Percentiles rank a stretch among this genome's conserved stretches.
phyloP scores from a whole-genome alignment of 2,888 invertebrate species.

The Pterobdella sp. region DNA sequence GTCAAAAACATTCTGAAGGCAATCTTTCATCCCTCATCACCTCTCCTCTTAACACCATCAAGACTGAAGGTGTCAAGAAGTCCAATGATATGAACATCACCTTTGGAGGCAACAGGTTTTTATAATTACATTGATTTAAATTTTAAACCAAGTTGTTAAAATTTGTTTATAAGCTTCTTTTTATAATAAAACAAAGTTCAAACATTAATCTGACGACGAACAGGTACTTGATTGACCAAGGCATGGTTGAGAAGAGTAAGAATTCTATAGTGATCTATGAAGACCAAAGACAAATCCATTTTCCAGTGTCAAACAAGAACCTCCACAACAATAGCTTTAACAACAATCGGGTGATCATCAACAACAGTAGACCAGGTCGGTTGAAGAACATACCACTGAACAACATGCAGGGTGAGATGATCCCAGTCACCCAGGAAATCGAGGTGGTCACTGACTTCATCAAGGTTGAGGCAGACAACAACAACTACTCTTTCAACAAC shows the following conservation, averaged over 20 bases:
- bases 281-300: slow-evolving; percentile 11
- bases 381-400: neutral
- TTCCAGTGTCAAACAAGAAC: slow-evolving; percentile 12
- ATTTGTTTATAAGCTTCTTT: no score
- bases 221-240: slow-evolving; percentile 6
- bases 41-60: slow-evolving; percentile 7
- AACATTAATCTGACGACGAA: no score
- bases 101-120: neutral
- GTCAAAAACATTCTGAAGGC: slow-evolving; percentile 3
- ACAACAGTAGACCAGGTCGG: neutral
- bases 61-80: neutral
- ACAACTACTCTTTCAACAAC: neutral
- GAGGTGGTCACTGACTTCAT: slow-evolving; percentile 19
- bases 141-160: no score
- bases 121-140: no score
- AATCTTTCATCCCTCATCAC: slow-evolving; percentile 24
- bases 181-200: no score
- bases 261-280: slow-evolving; percentile 4
- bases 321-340: neutral
- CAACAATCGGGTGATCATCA: neutral
- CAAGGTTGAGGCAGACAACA: slow-evolving; percentile 6
- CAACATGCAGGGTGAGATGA: neutral
- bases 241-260: slow-evolving; percentile 1
- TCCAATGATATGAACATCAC: neutral
- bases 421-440: slow-evolving; percentile 25